Conservation (phyloP, 53 echinoderm and acorn worm genomes). For the Holothuria scabra region DNA sequence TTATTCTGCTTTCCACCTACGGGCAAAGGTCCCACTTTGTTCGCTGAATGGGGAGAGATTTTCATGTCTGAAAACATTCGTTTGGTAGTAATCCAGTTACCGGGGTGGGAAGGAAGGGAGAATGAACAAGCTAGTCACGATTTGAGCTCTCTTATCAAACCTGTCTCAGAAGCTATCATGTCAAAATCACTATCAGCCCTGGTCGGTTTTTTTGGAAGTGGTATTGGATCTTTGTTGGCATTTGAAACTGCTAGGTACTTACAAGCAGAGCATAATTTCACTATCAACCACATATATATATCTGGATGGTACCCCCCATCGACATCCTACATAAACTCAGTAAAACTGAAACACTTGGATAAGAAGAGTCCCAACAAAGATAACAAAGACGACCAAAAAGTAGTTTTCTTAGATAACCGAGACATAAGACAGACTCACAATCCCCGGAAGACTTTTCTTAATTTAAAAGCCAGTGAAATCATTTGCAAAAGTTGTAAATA, state of each 20-base stretch:
- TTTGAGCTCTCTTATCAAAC: background rate
- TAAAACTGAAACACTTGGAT: background rate
- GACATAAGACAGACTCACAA: background rate
- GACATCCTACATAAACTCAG: background rate
- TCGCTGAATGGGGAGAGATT: background rate
- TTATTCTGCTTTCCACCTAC: background rate
- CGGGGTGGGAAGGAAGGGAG: slow-evolving; percentile 1
- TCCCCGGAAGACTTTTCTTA: background rate
- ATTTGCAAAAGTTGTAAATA: background rate
- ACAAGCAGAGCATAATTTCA: background rate
- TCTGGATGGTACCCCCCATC: background rate
- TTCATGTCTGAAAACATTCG: background rate
- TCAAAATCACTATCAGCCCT: background rate
- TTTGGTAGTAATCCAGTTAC: background rate
- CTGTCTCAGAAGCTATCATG: background rate
- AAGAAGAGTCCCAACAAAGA: too few species aligned
- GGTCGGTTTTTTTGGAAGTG: background rate
- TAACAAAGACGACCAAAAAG: too few species aligned
- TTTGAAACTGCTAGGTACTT: background rate
- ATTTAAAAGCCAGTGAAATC: background rate
- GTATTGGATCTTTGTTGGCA: slow-evolving; percentile 4
- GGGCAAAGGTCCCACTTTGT: background rate
- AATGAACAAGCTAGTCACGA: background rate
- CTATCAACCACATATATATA: background rate
- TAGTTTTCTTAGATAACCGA: background rate